Evolutionary conservation across 2,113 vertebrate species (phyloP), one percentile per base, ranked within the genome.

Genomic region (Cinclus cinclus): DNA sequence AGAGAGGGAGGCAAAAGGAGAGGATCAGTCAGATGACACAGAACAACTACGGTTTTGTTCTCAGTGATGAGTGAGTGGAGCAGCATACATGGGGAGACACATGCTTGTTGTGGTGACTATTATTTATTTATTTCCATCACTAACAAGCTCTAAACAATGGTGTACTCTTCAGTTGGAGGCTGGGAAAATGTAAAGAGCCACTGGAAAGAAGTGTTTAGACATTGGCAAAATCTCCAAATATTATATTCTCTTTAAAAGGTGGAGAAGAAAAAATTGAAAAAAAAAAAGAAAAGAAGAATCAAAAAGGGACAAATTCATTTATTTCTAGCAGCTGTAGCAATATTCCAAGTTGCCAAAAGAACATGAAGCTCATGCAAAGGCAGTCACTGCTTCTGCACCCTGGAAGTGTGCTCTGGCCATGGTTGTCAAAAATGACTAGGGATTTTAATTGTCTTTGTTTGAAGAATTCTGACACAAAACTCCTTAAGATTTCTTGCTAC

Each of bases 41-140:
- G 65, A 96, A 95, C 90, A 96, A 74, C 44, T 37, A 83, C 42
- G 52, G 82, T 56, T 96, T 93, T 97, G 80, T 95, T 88, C 80
- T 85, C 62, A 41, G n/a, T 0, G 0, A 12, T 77, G 24, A 37
- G 56, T 74, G 53, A 78, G 59, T 82, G 80, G 39, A 73, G 50
- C 62, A 90, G 63, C n/a, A 70, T 46, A 77, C 31, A 53, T 42
- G 37, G 41, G 58, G 79, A 94, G 73, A 47, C 52, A 20, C 56
- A 35, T 42, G 37, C 73, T 92, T 42, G 19, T 49, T 89, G 78
- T 7, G 2, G 37, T 30, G 23, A 39, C 3, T 4, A 39, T 90
- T 94, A 81, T 92, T 92, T 95, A 84, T 87, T 92, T 94, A 67
- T 68, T 95, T 94, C 49, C 19, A 17, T 67, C 16, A 63, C 42